phyloP scores from a whole-genome alignment of 2,888 invertebrate species.

The Timema podura region DNA sequence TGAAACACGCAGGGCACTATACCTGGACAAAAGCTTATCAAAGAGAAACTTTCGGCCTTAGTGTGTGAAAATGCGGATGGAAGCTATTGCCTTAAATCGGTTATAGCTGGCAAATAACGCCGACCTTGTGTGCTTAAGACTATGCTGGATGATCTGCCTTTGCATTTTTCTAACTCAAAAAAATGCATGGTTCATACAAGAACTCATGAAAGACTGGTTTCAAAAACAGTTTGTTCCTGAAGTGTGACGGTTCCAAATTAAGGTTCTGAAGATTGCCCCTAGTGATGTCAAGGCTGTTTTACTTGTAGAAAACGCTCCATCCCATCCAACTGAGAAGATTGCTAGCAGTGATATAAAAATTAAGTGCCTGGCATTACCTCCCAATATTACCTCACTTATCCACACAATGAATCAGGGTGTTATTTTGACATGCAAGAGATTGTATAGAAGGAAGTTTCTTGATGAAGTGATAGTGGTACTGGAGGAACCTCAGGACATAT shows the following conservation, averaged over 20 bases:
- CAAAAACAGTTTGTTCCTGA: neutral
- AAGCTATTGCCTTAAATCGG: neutral
- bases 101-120: slow-evolving; percentile 1
- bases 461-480: slow-evolving; percentile 12
- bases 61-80: slow-evolving; percentile 12
- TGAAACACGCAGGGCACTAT: neutral
- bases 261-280: neutral
- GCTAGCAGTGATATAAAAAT: slow-evolving; percentile 8
- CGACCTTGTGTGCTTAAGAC: neutral
- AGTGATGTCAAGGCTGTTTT: slow-evolving; percentile 7
- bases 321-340: neutral
- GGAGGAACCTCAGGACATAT: neutral
- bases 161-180: neutral
- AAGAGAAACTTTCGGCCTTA: neutral
- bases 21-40: slow-evolving; percentile 1
- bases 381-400: slow-evolving; percentile 1
- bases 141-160: slow-evolving; percentile 1
- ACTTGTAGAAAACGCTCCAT: neutral
- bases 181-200: slow-evolving; percentile 15
- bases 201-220: neutral
- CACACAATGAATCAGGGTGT: neutral
- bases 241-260: neutral
- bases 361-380: slow-evolving; percentile 12
- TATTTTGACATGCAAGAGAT: neutral
- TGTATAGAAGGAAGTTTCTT: slow-evolving; percentile 8